Evolutionary conservation across 2,113 vertebrate genomes (phyloP).

Genomic region (Anhinga anhinga): DNA sequence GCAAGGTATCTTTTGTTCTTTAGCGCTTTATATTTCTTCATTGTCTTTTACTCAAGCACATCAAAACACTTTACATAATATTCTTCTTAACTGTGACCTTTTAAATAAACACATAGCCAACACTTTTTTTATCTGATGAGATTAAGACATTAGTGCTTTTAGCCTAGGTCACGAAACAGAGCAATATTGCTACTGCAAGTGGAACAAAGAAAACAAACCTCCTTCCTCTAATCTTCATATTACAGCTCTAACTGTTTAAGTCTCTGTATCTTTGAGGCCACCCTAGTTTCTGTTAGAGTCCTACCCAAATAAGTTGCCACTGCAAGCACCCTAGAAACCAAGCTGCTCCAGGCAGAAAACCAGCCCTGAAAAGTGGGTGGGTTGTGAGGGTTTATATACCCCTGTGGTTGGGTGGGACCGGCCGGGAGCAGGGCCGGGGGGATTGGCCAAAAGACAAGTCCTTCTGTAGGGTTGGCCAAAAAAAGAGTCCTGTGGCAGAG

Average conservation of each 20-base stretch:
- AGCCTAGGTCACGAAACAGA: background rate
- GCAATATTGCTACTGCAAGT: background rate
- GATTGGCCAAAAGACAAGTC: background rate
- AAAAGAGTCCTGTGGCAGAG: background rate
- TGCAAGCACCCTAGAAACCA: fast-evolving
- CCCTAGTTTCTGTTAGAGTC: background rate
- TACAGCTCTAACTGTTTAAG: background rate
- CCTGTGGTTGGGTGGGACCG: background rate
- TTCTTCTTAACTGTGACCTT: background rate
- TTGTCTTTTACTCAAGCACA: background rate
- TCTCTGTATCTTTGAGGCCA: background rate
- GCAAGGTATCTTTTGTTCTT: background rate
- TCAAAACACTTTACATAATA: background rate
- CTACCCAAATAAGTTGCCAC: background rate
- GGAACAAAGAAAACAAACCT: background rate
- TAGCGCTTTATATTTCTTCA: background rate
- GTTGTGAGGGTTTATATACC: background rate
- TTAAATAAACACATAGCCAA: background rate
- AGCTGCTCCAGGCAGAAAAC: fast-evolving
- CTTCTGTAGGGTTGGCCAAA: background rate
- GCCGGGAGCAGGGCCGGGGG: background rate
- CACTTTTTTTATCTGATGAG: background rate
- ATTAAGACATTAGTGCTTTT: conserved; percentile 5
- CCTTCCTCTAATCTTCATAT: background rate
- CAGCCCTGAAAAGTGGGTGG: fast-evolving